Percentiles rank a stretch among this genome's conserved stretches.
phyloP scores from a whole-genome alignment of 2,888 invertebrate species.

The Andrena fulva region DNA sequence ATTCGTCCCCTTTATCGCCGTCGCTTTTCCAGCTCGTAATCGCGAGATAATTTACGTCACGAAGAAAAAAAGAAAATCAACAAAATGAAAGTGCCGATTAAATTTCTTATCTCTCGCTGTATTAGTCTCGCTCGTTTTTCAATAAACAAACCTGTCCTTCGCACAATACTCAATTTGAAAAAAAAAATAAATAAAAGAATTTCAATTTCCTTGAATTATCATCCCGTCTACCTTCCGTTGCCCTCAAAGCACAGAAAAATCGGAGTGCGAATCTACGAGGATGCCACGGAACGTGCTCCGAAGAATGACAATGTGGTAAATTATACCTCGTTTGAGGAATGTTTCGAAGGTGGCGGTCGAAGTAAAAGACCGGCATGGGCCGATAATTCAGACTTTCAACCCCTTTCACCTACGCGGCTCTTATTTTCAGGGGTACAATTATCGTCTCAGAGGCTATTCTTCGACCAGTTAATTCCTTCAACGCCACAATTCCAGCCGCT shows the following conservation, averaged over 20 bases:
- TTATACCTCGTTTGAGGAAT: not conserved
- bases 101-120: not conserved
- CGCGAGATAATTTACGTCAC: constrained; percentile 32
- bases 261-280: too few relatives aligned
- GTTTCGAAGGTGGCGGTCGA: not conserved
- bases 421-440: not conserved
- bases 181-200: not conserved
- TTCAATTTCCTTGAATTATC: too few relatives aligned
- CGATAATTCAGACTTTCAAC: constrained; percentile 3
- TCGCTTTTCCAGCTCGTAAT: constrained; percentile 14
- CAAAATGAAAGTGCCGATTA: not conserved
- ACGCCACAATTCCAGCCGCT: not conserved
- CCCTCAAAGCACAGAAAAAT: too few relatives aligned
- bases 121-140: not conserved
- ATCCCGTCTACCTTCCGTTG: too few relatives aligned
- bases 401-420: constrained; percentile 1
- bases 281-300: too few relatives aligned
- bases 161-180: not conserved
- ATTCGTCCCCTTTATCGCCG: constrained; percentile 38
- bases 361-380: not conserved
- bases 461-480: not conserved
- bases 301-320: too few relatives aligned
- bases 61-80: not conserved
- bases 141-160: too few relatives aligned
- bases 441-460: not conserved